A percentile compares a stretch with the other conserved stretches of the same genome.
Evolutionary conservation across 2,888 invertebrate genomes (phyloP).

Genomic region (Xanthia togata): DNA sequence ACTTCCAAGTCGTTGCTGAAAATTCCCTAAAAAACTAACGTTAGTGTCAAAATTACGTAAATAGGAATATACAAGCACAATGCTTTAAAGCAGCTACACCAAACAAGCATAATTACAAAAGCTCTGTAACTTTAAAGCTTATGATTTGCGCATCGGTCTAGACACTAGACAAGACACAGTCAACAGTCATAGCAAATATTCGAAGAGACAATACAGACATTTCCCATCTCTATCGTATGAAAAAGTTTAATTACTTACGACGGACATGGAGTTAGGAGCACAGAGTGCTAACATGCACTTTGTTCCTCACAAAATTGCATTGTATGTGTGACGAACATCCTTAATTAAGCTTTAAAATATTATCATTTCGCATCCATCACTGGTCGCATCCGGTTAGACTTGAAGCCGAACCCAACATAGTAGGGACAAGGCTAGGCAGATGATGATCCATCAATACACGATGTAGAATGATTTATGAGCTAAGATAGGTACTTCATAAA

Average conservation of each 20-base stretch:
- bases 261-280: neutral
- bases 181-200: slow-evolving; percentile 44
- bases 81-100: too few species aligned
- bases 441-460: too few species aligned
- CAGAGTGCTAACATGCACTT: slow-evolving; percentile 6
- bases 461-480: too few species aligned
- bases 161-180: slow-evolving; percentile 45
- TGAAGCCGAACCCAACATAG: too few species aligned
- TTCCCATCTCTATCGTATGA: slow-evolving; percentile 29
- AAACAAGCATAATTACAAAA: neutral
- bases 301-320: neutral
- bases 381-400: too few species aligned
- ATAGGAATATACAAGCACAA: too few species aligned
- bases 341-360: neutral
- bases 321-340: neutral
- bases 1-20: neutral
- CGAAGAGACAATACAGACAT: slow-evolving; percentile 29
- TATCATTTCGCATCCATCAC: neutral
- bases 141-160: slow-evolving; percentile 34
- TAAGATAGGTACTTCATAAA: too few species aligned
- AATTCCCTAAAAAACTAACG: neutral
- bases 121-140: slow-evolving; percentile 4
- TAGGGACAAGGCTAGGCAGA: too few species aligned
- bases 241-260: slow-evolving; percentile 56
- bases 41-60: too few species aligned